Percentiles rank a stretch among this genome's conserved stretches.
Conservation (phyloP, 1,140 invertebrate genomes). For the Drosophila chauvacae region DNA sequence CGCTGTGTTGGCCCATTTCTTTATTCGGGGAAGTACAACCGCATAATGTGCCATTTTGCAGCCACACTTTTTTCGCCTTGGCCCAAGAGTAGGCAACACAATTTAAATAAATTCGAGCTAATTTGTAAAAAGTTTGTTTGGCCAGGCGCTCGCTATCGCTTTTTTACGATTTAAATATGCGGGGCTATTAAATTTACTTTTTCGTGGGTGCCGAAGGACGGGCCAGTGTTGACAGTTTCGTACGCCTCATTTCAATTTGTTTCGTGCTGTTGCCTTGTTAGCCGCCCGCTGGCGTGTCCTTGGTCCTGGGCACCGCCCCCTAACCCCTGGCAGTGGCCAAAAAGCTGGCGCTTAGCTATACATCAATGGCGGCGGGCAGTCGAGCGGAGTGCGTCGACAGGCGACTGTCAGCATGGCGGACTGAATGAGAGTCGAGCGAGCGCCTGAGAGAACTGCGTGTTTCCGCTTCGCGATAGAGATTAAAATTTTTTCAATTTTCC, state of each 20-base stretch:
- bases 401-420: constrained; percentile 59
- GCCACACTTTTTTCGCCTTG: constrained; percentile 25
- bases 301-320: constrained; percentile 22
- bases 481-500: constrained; percentile 75
- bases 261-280: constrained; percentile 72
- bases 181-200: constrained; percentile 65
- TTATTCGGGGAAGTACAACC: neutral
- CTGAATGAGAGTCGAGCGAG: constrained; percentile 4
- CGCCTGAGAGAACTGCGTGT: constrained; percentile 47
- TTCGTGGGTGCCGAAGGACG: neutral
- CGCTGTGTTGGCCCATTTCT: neutral
- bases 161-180: constrained; percentile 76
- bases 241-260: constrained; percentile 72
- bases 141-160: constrained; percentile 28
- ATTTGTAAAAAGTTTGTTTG: constrained; percentile 77
- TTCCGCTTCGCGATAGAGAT: constrained; percentile 74
- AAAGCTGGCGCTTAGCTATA: constrained; percentile 47
- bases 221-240: constrained; percentile 50
- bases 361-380: constrained; percentile 69
- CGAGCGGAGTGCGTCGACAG: constrained; percentile 42
- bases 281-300: constrained; percentile 64
- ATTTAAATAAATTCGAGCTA: constrained; percentile 78
- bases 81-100: constrained; percentile 55
- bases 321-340: constrained; percentile 21
- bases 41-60: constrained; percentile 45